phyloP scores from a whole-genome alignment of 2,113 vertebrate genomes.

The Sebastes schlegelii region DNA sequence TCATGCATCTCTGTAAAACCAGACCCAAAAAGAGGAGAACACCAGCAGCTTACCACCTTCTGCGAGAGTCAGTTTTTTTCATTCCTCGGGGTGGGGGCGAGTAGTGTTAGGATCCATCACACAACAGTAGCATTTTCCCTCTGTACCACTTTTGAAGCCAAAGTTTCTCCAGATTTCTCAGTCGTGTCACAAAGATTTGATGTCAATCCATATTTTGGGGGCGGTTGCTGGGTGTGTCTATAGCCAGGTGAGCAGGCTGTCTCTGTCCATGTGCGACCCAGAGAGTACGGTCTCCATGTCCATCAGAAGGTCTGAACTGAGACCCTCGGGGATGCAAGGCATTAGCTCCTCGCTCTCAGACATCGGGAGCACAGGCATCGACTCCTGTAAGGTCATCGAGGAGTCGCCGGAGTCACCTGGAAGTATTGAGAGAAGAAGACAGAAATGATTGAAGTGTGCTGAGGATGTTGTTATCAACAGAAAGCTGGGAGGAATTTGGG shows the following conservation, averaged over 20 bases:
- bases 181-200: constrained; percentile 46
- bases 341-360: constrained; percentile 95
- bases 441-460: background rate
- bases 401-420: constrained; percentile 90
- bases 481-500: background rate
- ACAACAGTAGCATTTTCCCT: constrained; percentile 46
- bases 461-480: no score
- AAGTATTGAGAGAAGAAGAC: background rate
- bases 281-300: constrained; percentile 97
- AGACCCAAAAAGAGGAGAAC: constrained; percentile 45
- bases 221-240: constrained; percentile 78
- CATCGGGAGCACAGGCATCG: constrained; percentile 94
- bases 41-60: constrained; percentile 66
- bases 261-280: constrained; percentile 96
- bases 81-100: constrained; percentile 34
- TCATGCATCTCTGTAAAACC: constrained; percentile 39
- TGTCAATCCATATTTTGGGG: constrained; percentile 25
- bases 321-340: constrained; percentile 94
- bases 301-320: constrained; percentile 95
- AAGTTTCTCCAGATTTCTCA: constrained; percentile 58
- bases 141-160: constrained; percentile 64
- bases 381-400: constrained; percentile 89
- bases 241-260: constrained; percentile 98
- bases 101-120: constrained; percentile 60
- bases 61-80: constrained; percentile 22